Percentiles rank a stretch among this genome's conserved stretches.
Conservation (phyloP, 2,888 invertebrate species). For the Stegana nigrithorax region DNA sequence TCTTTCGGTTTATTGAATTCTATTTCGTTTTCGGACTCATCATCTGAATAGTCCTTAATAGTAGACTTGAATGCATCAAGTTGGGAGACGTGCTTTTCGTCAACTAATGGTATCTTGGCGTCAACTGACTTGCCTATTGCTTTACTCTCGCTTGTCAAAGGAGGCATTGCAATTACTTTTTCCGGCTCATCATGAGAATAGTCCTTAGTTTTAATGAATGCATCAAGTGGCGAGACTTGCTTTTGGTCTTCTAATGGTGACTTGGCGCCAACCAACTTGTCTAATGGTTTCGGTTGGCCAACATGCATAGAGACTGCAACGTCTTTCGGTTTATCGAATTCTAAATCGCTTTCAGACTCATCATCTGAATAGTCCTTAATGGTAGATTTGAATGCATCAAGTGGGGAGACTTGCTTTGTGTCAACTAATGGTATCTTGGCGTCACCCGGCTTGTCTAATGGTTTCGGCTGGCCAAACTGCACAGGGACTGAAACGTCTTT, state of each 20-base stretch:
- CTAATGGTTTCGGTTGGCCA: neutral
- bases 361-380: slow-evolving; percentile 14
- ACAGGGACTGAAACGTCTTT: neutral
- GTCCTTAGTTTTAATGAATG: too few species aligned
- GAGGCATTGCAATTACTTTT: neutral
- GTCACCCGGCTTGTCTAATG: slow-evolving; percentile 4
- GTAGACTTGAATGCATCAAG: too few species aligned
- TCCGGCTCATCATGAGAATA: neutral
- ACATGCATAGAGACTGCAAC: neutral
- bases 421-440: neutral
- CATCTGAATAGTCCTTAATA: too few species aligned
- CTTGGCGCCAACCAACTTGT: slow-evolving; percentile 2
- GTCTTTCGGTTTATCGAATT: neutral
- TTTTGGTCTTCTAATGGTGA: neutral
- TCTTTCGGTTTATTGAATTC: too few species aligned
- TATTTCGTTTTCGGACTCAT: too few species aligned
- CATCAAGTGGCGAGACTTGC: too few species aligned
- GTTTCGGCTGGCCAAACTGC: neutral
- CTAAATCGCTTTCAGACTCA: slow-evolving; percentile 11
- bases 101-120: too few species aligned
- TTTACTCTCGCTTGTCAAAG: too few species aligned
- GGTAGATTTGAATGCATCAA: neutral
- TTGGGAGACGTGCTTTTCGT: too few species aligned
- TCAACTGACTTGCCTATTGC: too few species aligned
- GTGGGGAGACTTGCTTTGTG: slow-evolving; percentile 1